phyloP scores from a whole-genome alignment of 2,888 invertebrate genomes.

The Troilus luridus region DNA sequence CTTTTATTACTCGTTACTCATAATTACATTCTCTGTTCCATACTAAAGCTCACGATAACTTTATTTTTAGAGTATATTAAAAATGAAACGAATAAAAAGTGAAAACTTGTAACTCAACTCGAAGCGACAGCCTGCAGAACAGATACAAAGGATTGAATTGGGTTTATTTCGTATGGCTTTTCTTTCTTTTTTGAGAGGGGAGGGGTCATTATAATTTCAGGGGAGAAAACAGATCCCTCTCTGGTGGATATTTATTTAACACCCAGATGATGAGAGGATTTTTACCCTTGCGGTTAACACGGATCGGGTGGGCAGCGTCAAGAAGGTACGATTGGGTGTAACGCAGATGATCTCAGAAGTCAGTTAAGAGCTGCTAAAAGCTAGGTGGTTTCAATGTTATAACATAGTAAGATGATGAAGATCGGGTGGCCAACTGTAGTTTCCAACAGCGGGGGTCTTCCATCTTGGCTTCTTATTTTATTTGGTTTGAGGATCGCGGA shows the following conservation, averaged over 20 bases:
- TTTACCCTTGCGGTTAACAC: neutral
- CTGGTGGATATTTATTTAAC: too few species aligned
- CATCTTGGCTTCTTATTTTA: neutral
- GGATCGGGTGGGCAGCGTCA: neutral
- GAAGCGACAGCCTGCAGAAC: too few species aligned
- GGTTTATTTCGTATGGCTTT: neutral
- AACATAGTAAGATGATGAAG: neutral
- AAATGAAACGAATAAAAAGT: too few species aligned
- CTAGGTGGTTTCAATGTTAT: neutral
- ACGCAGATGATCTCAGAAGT: neutral
- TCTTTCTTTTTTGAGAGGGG: neutral
- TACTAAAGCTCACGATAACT: too few species aligned
- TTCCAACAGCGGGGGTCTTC: neutral
- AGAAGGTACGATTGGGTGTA: neutral
- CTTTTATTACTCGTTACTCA: too few species aligned
- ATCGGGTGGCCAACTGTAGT: neutral
- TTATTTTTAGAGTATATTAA: too few species aligned
- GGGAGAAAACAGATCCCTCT: too few species aligned
- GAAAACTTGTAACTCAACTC: too few species aligned
- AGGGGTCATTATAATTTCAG: too few species aligned
- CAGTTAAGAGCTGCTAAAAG: neutral
- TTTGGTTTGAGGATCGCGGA: neutral
- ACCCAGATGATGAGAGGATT: neutral
- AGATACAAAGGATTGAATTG: neutral
- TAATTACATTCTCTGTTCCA: too few species aligned